Conservation (phyloP, 2,113 vertebrate species). For the Agapornis roseicollis region DNA sequence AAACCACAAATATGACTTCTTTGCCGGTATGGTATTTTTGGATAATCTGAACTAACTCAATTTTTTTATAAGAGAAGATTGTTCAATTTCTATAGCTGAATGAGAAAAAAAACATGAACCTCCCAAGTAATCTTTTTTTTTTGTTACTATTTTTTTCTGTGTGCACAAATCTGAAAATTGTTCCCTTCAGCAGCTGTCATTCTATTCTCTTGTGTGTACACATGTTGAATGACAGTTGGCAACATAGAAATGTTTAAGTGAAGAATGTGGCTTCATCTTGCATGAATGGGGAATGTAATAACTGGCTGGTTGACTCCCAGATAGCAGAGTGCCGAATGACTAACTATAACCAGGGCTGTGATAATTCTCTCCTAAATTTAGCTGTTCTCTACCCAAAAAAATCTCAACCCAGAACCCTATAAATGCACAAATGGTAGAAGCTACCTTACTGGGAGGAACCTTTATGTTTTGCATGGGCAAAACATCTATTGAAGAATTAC, state of each 20-base stretch:
- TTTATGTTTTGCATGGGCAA: not conserved
- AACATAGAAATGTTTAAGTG: not conserved
- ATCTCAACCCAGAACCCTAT: accelerated
- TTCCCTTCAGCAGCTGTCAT: not conserved
- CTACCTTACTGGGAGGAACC: not conserved
- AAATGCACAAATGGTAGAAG: not conserved
- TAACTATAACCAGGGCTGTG: not conserved
- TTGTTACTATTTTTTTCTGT: not conserved
- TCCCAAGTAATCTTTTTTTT: not conserved
- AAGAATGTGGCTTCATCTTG: not conserved
- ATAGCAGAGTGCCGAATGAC: not conserved
- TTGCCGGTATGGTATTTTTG: not conserved
- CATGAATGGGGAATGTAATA: not conserved
- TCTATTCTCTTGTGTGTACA: not conserved
- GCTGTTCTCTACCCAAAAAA: accelerated
- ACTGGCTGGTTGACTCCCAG: not conserved
- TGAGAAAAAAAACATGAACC: not conserved
- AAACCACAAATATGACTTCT: not conserved
- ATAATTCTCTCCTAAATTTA: not conserved
- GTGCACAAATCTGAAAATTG: not conserved
- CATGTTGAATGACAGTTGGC: not conserved
- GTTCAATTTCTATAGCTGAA: not conserved
- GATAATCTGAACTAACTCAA: not conserved
- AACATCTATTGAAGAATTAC: not conserved
- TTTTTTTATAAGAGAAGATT: not conserved